Conservation (phyloP, 2,113 vertebrate species). For the Phyllopteryx taeniolatus region DNA sequence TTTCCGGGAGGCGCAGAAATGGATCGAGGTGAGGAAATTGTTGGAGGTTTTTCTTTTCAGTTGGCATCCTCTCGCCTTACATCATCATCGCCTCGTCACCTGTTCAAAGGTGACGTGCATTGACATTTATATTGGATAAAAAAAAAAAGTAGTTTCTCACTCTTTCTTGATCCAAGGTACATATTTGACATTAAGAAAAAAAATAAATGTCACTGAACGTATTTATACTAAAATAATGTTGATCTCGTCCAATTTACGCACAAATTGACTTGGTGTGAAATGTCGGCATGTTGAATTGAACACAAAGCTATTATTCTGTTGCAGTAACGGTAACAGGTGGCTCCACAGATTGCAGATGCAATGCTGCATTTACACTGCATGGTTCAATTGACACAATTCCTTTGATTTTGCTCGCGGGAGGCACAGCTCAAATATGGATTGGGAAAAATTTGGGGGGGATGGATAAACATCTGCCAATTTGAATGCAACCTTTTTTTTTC, state of each 20-base stretch:
- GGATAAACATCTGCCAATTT: no score
- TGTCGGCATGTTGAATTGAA: background rate
- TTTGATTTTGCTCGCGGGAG: background rate
- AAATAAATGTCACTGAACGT: background rate
- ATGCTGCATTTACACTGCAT: background rate
- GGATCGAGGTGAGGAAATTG: conserved; percentile 84
- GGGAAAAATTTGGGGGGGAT: background rate
- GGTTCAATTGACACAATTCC: background rate
- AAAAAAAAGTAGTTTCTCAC: background rate
- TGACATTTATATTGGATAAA: background rate
- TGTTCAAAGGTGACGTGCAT: conserved; percentile 54
- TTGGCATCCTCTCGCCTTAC: background rate
- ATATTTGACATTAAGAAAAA: background rate
- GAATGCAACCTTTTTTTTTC: no score
- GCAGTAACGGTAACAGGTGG: background rate
- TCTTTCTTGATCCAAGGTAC: background rate
- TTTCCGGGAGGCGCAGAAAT: conserved; percentile 86
- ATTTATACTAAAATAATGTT: background rate
- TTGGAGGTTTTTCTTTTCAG: background rate
- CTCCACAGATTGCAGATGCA: background rate
- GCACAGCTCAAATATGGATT: background rate
- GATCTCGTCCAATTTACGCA: background rate
- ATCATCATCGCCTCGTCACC: conserved; percentile 13
- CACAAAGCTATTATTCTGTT: background rate
- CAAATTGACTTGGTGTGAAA: background rate